A percentile compares a stretch with the other conserved stretches of the same genome.
Evolutionary conservation across 2,888 invertebrate species (phyloP).

Genomic region (Macrophya annulata): DNA sequence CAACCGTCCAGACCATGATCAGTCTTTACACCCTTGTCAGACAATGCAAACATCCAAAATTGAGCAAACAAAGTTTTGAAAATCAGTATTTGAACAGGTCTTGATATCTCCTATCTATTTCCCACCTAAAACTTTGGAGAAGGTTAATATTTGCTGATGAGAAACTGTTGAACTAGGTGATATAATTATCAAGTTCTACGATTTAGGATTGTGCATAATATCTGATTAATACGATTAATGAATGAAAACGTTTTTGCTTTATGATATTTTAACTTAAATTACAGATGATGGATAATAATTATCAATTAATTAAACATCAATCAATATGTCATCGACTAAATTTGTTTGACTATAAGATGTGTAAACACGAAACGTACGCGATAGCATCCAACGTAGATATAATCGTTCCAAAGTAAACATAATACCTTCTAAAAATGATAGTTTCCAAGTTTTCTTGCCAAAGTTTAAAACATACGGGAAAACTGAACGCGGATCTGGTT

Average conservation of each 20-base stretch:
- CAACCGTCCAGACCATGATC: background rate
- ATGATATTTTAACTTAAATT: background rate
- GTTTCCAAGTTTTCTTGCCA: background rate
- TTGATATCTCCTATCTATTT: background rate
- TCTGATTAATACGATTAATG: no score
- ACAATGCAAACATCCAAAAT: constrained; percentile 18
- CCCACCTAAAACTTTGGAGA: background rate
- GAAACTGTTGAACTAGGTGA: background rate
- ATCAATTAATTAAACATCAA: constrained; percentile 33
- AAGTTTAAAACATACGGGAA: background rate
- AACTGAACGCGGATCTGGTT: background rate
- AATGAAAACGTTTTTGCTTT: no score
- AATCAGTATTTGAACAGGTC: constrained; percentile 28
- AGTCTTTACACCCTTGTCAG: constrained; percentile 33
- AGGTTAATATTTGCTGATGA: background rate
- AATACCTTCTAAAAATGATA: background rate
- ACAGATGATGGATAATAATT: background rate
- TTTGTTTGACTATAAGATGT: constrained; percentile 18
- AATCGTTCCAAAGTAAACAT: constrained; percentile 35
- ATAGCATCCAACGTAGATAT: background rate
- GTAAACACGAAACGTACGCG: constrained; percentile 4
- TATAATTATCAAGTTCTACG: background rate
- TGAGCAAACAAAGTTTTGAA: background rate
- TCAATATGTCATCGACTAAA: constrained; percentile 8
- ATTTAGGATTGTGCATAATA: background rate